Percentiles rank a stretch among this genome's conserved stretches.
Evolutionary conservation across 1,140 invertebrate genomes (phyloP).

Genomic region (Tetraneura akinire): DNA sequence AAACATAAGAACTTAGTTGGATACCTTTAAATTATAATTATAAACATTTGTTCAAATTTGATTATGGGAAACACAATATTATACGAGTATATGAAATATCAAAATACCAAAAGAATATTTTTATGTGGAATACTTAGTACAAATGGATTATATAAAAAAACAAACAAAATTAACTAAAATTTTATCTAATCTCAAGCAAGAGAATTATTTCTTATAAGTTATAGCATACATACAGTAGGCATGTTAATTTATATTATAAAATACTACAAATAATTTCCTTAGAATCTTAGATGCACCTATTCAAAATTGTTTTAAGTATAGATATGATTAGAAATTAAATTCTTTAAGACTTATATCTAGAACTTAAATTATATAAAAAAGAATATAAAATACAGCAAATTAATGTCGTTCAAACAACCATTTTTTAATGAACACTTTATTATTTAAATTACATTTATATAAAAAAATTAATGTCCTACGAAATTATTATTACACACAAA

Average conservation of each 20-base stretch:
- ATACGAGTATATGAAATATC: no score
- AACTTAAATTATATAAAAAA: neutral
- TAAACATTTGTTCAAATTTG: no score
- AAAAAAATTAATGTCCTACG: constrained; percentile 44
- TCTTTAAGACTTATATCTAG: constrained; percentile 2
- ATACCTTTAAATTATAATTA: no score
- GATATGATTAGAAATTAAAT: neutral
- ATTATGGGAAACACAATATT: no score
- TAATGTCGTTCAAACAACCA: neutral
- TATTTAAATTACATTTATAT: constrained; percentile 23
- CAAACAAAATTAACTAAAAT: no score
- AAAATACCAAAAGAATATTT: no score
- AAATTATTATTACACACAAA: constrained; percentile 39
- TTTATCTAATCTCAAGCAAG: constrained; percentile 7
- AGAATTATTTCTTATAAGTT: neutral
- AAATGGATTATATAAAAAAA: no score
- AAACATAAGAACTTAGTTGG: no score
- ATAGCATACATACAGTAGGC: constrained; percentile 10
- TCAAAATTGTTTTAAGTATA: neutral
- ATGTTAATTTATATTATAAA: neutral
- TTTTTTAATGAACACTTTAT: constrained; percentile 39
- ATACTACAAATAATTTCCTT: constrained; percentile 18
- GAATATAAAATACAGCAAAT: constrained; percentile 7
- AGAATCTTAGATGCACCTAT: constrained; percentile 8
- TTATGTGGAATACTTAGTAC: no score